Conservation (phyloP, 2,797 vertebrate genomes). For the Cynopterus sphinx region DNA sequence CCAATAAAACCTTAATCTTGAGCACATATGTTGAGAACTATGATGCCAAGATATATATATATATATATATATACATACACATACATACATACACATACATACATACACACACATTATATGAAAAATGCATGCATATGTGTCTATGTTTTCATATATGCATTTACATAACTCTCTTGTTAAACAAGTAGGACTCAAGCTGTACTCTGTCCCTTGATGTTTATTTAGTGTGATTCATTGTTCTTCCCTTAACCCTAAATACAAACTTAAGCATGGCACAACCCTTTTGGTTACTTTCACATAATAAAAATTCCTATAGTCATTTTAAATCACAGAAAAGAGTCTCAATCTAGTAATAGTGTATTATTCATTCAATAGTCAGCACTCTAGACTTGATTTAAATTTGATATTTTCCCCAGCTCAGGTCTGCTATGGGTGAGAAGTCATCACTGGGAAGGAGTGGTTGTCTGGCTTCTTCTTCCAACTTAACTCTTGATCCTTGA, state of each 20-base stretch:
- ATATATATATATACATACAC: too few relatives aligned
- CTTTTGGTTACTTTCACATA: neutral
- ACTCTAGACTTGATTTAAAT: neutral
- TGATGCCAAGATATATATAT: neutral
- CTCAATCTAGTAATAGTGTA: neutral
- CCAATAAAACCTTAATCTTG: neutral
- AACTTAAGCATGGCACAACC: neutral
- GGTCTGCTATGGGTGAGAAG: neutral
- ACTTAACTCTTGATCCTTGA: neutral
- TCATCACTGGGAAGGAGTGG: neutral
- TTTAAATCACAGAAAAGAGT: neutral
- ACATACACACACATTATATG: too few relatives aligned
- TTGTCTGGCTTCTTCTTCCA: neutral
- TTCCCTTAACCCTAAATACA: neutral
- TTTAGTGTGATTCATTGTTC: neutral
- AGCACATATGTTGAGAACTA: neutral
- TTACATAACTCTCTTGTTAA: neutral
- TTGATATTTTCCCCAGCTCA: neutral
- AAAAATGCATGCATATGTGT: too few relatives aligned
- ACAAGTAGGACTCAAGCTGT: neutral
- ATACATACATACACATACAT: too few relatives aligned
- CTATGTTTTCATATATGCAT: neutral
- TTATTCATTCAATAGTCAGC: neutral
- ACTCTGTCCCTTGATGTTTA: neutral
- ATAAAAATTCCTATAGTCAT: neutral